These are phyloP conservation scores for Lanius ludovicianus DNA, from an alignment of 2,113 vertebrate species.

Conservation along the genomic window DNA sequence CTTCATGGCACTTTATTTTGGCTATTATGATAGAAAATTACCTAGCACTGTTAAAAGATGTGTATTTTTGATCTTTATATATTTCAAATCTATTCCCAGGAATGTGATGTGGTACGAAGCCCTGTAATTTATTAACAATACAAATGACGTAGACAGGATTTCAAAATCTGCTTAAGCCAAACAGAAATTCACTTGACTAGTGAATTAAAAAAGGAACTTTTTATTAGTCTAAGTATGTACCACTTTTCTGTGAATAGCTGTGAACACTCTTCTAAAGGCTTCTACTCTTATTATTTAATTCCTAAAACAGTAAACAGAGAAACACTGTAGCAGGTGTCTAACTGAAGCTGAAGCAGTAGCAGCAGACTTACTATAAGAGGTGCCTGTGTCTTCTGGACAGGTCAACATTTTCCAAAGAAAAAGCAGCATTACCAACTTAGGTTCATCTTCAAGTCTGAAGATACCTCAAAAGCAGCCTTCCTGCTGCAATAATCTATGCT, in stretches of 20 bases:
- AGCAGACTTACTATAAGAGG: background rate
- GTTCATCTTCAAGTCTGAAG: background rate
- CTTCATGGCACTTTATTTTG: constrained; percentile 66
- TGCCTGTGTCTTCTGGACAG: background rate
- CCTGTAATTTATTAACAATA: constrained; percentile 52
- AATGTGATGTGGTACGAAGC: constrained; percentile 7
- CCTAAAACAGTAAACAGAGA: background rate
- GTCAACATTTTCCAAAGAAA: background rate
- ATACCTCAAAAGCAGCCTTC: background rate
- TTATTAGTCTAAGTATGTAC: background rate
- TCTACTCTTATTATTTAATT: background rate
- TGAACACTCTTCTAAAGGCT: background rate
- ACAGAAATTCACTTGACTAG: background rate
- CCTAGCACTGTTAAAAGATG: constrained; percentile 60
- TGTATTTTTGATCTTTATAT: constrained; percentile 38
- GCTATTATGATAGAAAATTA: constrained; percentile 67
- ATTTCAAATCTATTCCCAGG: constrained; percentile 54
- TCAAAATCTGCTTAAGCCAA: constrained; percentile 31
- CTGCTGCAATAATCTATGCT: background rate
- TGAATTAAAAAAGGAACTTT: background rate
- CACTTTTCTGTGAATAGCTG: background rate
- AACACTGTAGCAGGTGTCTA: background rate
- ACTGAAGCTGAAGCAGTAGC: background rate
- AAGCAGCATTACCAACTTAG: background rate
- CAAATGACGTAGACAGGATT: background rate